A percentile compares a stretch with the other conserved stretches of the same genome.
Conservation (phyloP, 2,888 invertebrate genomes). For the Phymatocera aterrima region DNA sequence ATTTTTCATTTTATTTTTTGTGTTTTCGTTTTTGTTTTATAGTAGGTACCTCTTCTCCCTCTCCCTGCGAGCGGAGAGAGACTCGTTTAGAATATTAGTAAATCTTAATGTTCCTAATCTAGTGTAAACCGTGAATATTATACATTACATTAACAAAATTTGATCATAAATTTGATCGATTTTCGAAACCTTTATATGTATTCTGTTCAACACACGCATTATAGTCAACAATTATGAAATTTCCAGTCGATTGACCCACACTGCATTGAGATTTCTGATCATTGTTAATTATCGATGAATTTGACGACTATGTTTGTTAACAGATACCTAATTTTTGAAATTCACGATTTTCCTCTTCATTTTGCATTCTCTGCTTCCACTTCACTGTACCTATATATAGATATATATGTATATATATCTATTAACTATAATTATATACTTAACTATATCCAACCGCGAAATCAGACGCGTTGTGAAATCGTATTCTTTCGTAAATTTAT, state of each 20-base stretch:
- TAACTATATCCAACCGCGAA: neutral
- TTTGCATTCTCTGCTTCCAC: neutral
- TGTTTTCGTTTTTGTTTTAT: neutral
- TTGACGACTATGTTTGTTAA: no score
- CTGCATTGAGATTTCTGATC: neutral
- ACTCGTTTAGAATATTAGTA: constrained; percentile 50
- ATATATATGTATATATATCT: neutral
- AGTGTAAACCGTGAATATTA: constrained; percentile 20
- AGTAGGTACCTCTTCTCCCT: neutral
- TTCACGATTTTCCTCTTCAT: neutral
- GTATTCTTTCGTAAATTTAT: neutral
- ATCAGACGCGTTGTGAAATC: constrained; percentile 27
- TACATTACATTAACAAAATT: neutral
- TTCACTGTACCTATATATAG: constrained; percentile 1
- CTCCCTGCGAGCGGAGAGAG: neutral
- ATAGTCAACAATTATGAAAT: neutral
- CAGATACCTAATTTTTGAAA: no score
- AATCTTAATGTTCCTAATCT: constrained; percentile 59
- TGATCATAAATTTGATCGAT: neutral
- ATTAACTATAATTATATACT: neutral
- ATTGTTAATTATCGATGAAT: neutral
- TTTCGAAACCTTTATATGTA: neutral
- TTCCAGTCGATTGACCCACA: neutral
- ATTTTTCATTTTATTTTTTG: constrained; percentile 25
- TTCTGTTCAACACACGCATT: neutral